These are phyloP conservation scores for Tetramorium parvispinum DNA, from an alignment of 1,140 invertebrate genomes.

Conservation along the genomic window DNA sequence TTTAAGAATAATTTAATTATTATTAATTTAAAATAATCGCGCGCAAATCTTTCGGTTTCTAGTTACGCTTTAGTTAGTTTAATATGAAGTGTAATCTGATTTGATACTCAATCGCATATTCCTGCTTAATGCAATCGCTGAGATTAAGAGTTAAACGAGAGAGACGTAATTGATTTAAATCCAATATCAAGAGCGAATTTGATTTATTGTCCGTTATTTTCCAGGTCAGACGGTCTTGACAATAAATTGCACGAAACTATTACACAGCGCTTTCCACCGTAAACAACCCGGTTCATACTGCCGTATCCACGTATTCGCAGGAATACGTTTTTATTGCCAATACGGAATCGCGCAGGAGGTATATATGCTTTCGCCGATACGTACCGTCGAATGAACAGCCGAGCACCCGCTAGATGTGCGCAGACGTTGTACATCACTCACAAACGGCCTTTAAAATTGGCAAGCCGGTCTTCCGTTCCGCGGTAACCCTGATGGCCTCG, in stretches of 20 bases:
- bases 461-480: slow-evolving; percentile 35
- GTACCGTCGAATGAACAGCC: slow-evolving; percentile 42
- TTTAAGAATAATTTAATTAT: slow-evolving; percentile 38
- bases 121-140: slow-evolving; percentile 16
- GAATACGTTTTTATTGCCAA: slow-evolving; percentile 43
- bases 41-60: not conserved
- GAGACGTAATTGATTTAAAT: slow-evolving; percentile 34
- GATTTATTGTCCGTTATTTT: slow-evolving; percentile 35
- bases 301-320: slow-evolving; percentile 2
- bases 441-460: slow-evolving; percentile 58
- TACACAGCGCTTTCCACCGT: slow-evolving; percentile 36
- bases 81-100: slow-evolving; percentile 8
- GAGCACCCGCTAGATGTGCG: slow-evolving; percentile 10
- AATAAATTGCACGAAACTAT: slow-evolving; percentile 54
- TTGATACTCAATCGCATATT: slow-evolving; percentile 18
- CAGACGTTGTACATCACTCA: slow-evolving; percentile 53
- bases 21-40: slow-evolving; percentile 22
- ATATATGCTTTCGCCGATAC: slow-evolving; percentile 6
- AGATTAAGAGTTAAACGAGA: slow-evolving; percentile 35
- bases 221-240: not conserved
- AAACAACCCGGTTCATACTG: slow-evolving; percentile 37
- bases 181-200: slow-evolving; percentile 29
- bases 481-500: slow-evolving; percentile 35
- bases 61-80: not conserved
- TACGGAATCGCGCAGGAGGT: not conserved